Conservation (phyloP, 2,888 invertebrate genomes). For the Melieria crassipennis region DNA sequence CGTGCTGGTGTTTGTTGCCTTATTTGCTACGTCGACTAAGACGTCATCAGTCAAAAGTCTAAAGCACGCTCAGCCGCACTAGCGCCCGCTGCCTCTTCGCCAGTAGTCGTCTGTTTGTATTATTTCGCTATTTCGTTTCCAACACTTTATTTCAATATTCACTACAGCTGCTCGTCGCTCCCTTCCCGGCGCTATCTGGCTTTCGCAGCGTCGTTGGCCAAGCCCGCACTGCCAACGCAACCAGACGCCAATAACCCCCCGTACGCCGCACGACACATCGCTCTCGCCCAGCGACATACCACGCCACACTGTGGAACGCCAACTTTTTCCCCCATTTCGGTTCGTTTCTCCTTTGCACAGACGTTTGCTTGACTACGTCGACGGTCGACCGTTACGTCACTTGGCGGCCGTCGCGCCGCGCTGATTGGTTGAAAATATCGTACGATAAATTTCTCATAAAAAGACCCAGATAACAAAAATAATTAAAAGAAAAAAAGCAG, state of each 20-base stretch:
- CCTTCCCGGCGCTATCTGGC: background rate
- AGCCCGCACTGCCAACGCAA: background rate
- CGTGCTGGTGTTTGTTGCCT: too few relatives aligned
- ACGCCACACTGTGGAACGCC: background rate
- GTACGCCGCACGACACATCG: background rate
- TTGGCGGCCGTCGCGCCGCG: slow-evolving; percentile 33
- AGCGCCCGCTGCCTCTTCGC: too few relatives aligned
- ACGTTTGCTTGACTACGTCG: slow-evolving; percentile 26
- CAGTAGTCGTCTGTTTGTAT: too few relatives aligned
- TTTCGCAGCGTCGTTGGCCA: background rate
- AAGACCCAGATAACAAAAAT: slow-evolving; percentile 32
- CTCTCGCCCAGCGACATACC: background rate
- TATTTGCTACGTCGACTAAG: too few relatives aligned
- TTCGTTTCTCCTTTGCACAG: slow-evolving; percentile 17
- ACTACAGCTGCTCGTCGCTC: background rate
- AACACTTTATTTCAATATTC: too few relatives aligned
- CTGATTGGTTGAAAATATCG: slow-evolving; percentile 64
- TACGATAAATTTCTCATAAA: slow-evolving; percentile 61
- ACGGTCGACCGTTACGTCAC: slow-evolving; percentile 36
- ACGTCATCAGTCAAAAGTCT: too few relatives aligned
- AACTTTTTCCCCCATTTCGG: background rate
- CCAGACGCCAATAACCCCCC: background rate
- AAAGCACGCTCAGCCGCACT: too few relatives aligned
- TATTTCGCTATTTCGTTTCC: too few relatives aligned
- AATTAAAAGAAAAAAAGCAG: slow-evolving; percentile 24